phyloP scores from a whole-genome alignment of 2,888 invertebrate species.

The Polydrusus tereticollis region DNA sequence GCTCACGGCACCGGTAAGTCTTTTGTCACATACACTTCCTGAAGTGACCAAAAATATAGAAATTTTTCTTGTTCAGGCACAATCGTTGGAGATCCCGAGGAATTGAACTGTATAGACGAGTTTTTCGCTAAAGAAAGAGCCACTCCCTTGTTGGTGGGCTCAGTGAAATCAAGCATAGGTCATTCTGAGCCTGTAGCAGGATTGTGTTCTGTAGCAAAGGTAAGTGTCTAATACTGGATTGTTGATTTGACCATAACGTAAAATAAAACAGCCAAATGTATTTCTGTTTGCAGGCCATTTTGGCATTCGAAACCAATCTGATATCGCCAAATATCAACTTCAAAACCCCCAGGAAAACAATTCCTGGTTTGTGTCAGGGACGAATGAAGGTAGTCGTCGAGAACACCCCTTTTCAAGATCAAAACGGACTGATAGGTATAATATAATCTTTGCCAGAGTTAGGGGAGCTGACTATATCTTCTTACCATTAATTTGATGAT shows the following conservation, averaged over 20 bases:
- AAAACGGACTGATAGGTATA: slow-evolving; percentile 79
- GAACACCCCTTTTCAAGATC: slow-evolving; percentile 72
- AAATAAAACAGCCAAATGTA: too few species aligned
- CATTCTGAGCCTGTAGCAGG: slow-evolving; percentile 92
- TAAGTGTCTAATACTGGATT: slow-evolving; percentile 57
- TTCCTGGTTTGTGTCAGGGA: slow-evolving; percentile 73
- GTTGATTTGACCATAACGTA: too few species aligned
- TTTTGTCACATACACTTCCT: neutral
- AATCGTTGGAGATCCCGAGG: slow-evolving; percentile 91
- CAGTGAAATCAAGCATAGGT: slow-evolving; percentile 94
- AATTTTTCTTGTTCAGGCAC: too few species aligned
- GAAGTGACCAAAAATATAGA: too few species aligned
- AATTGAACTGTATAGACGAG: slow-evolving; percentile 85
- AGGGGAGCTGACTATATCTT: too few species aligned
- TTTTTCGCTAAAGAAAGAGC: slow-evolving; percentile 82
- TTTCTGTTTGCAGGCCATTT: slow-evolving; percentile 51
- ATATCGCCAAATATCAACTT: slow-evolving; percentile 92
- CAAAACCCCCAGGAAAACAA: slow-evolving; percentile 66
- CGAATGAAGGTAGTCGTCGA: slow-evolving; percentile 81
- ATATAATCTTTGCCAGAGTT: too few species aligned
- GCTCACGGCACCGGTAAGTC: slow-evolving; percentile 83
- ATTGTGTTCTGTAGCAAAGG: slow-evolving; percentile 86
- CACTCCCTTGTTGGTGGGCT: slow-evolving; percentile 82
- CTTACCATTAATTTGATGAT: too few species aligned
- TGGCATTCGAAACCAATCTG: slow-evolving; percentile 81